Percentiles rank a stretch among this genome's conserved stretches.
These are phyloP conservation scores for Sphenopsis melanotis DNA, from an alignment of 2,797 vertebrate species.

Conservation along the genomic window DNA sequence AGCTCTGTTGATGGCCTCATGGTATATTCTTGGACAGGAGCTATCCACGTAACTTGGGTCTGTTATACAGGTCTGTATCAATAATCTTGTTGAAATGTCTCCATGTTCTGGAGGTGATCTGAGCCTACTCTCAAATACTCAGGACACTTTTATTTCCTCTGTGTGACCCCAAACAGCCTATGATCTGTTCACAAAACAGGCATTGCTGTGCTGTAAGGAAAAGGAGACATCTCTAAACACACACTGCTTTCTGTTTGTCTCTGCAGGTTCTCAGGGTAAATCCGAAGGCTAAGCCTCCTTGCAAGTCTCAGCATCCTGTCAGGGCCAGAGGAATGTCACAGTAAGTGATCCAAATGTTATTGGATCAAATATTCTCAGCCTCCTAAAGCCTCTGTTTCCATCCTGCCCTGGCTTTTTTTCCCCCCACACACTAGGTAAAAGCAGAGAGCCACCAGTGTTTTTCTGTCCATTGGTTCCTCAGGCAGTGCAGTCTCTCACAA, in stretches of 20 bases:
- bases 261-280: constrained; percentile 33
- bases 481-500: constrained; percentile 29
- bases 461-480: constrained; percentile 18
- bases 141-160: background rate
- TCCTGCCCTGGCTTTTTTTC: background rate
- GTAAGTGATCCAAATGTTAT: constrained; percentile 41
- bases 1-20: background rate
- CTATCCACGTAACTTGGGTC: background rate
- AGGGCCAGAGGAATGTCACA: constrained; percentile 57
- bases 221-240: background rate
- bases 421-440: background rate
- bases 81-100: background rate
- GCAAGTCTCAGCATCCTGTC: constrained; percentile 4
- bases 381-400: background rate
- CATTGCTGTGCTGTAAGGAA: background rate
- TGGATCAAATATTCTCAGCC: background rate
- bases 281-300: background rate
- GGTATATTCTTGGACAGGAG: constrained; percentile 6
- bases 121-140: background rate
- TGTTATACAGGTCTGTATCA: background rate
- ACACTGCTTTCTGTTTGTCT: constrained; percentile 1
- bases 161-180: background rate
- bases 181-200: background rate
- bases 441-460: constrained; percentile 19
- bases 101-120: background rate